A percentile compares a stretch with the other conserved stretches of the same genome.
Conservation (phyloP, 2,113 vertebrate genomes). For the Arvicanthis niloticus region DNA sequence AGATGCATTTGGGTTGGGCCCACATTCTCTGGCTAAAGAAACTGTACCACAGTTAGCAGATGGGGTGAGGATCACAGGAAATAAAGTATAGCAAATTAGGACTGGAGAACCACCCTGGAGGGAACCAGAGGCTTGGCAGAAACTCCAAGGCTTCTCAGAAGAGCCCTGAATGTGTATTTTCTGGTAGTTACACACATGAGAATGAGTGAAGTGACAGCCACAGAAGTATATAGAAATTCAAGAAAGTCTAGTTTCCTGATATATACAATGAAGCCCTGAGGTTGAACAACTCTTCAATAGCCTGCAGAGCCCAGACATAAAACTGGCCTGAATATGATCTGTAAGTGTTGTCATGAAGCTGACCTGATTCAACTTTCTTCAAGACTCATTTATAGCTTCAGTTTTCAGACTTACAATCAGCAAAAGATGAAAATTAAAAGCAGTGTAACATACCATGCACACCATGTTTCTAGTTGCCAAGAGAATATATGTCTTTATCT, state of each 20-base stretch:
- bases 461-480: conserved; percentile 72
- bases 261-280: background rate
- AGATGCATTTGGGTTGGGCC: background rate
- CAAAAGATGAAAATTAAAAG: conserved; percentile 62
- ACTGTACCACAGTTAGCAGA: background rate
- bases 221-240: background rate
- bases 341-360: conserved; percentile 33
- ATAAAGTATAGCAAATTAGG: background rate
- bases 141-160: background rate
- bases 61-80: background rate
- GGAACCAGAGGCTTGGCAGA: background rate
- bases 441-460: background rate
- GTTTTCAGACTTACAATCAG: conserved; percentile 56
- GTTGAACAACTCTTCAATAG: background rate
- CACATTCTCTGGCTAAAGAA: conserved; percentile 37
- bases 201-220: background rate
- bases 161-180: background rate
- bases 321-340: background rate
- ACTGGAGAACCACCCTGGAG: conserved; percentile 19
- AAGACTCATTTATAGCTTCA: conserved; percentile 50
- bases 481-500: conserved; percentile 12
- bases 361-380: conserved; percentile 30
- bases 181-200: background rate
- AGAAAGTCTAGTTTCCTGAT: background rate
- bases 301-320: background rate